These are phyloP conservation scores for Xylocampa areola DNA, from an alignment of 2,888 invertebrate genomes.

Conservation along the genomic window DNA sequence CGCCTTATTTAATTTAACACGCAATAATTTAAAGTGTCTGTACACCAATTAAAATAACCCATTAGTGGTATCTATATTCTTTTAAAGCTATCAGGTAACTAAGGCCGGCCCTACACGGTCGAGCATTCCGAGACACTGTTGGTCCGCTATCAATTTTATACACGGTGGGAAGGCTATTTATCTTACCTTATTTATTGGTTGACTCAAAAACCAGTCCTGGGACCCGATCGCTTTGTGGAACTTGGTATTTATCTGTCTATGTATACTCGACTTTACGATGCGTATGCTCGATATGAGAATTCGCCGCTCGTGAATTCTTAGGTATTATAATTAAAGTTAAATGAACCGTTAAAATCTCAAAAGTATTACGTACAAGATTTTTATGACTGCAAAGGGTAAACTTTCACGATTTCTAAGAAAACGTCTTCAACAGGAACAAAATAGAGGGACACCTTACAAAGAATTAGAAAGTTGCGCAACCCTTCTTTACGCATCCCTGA, in stretches of 20 bases:
- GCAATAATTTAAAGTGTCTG: conserved; percentile 54
- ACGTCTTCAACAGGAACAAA: conserved; percentile 64
- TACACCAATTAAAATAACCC: conserved; percentile 71
- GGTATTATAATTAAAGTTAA: conserved; percentile 69
- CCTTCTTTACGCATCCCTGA: conserved; percentile 83
- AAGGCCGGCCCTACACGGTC: conserved; percentile 76
- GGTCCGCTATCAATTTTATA: conserved; percentile 88
- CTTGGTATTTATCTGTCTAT: conserved; percentile 76
- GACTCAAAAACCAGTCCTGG: conserved; percentile 85
- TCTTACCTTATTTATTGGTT: conserved; percentile 88
- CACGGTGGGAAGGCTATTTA: conserved; percentile 87
- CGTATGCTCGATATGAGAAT: conserved; percentile 70
- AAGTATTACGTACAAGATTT: conserved; percentile 63
- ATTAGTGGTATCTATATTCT: conserved; percentile 72
- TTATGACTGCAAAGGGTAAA: conserved; percentile 73
- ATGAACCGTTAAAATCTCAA: conserved; percentile 69
- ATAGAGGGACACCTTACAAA: conserved; percentile 84
- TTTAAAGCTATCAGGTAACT: conserved; percentile 70
- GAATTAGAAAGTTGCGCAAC: conserved; percentile 89
- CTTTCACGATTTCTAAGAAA: conserved; percentile 86
- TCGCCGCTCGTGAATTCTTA: conserved; percentile 52
- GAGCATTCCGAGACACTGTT: conserved; percentile 79
- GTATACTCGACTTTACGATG: conserved; percentile 66
- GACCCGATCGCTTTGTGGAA: conserved; percentile 77
- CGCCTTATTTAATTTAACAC: conserved; percentile 35